Conservation (phyloP, 2,113 vertebrate species). For the Sphyrna mokarran region DNA sequence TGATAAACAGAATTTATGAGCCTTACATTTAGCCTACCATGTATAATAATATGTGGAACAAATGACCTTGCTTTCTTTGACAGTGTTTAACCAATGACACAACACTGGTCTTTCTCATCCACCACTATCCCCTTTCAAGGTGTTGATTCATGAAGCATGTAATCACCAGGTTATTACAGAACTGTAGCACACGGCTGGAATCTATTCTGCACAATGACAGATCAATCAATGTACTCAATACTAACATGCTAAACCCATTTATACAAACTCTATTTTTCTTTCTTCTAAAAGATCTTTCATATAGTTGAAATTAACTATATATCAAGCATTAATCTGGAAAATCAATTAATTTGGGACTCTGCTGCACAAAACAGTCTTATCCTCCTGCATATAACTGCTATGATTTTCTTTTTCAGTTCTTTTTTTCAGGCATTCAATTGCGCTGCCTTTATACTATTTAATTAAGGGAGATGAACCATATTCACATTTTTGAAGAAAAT, state of each 20-base stretch:
- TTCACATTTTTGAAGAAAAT: neutral
- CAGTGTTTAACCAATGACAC: neutral
- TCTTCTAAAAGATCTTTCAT: neutral
- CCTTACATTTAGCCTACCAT: neutral
- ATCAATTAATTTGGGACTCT: slow-evolving; percentile 18
- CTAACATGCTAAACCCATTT: neutral
- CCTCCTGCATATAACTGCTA: neutral
- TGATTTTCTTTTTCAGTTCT: neutral
- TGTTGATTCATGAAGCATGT: neutral
- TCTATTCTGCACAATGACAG: neutral
- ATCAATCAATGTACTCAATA: neutral
- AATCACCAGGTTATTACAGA: neutral
- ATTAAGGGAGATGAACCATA: slow-evolving; percentile 5
- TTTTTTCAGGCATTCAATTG: neutral
- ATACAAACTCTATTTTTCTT: neutral
- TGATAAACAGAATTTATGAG: neutral
- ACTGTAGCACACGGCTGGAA: neutral
- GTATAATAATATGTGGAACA: neutral
- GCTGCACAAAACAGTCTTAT: neutral
- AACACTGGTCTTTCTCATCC: neutral
- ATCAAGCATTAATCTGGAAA: slow-evolving; percentile 3
- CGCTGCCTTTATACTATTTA: neutral
- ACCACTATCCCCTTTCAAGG: neutral
- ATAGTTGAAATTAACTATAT: neutral
- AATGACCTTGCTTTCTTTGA: neutral